phyloP scores from a whole-genome alignment of 2,888 invertebrate species.

The Dynastes hyllus region DNA sequence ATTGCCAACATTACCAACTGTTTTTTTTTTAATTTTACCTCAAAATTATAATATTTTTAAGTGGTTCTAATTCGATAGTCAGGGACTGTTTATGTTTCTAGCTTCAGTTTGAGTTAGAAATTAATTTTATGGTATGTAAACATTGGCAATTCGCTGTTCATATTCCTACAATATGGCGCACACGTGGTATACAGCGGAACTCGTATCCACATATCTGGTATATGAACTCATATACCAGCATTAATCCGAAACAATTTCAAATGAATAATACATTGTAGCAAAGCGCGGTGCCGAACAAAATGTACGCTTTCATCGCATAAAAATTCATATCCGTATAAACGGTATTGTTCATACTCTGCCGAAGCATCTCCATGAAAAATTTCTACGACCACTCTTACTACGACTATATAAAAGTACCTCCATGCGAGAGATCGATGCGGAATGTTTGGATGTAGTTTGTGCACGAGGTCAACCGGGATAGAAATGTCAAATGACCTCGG shows the following conservation, averaged over 20 bases:
- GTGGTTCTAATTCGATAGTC: too few relatives aligned
- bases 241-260: conserved; percentile 29
- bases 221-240: not conserved
- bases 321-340: conserved; percentile 42
- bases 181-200: not conserved
- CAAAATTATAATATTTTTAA: too few relatives aligned
- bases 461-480: conserved; percentile 30
- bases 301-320: conserved; percentile 1
- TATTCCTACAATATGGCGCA: not conserved
- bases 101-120: not conserved
- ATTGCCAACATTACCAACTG: too few relatives aligned
- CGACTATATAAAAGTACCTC: conserved; percentile 23
- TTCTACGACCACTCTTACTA: conserved; percentile 8
- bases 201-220: not conserved
- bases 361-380: conserved; percentile 33
- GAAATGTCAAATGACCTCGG: conserved; percentile 29
- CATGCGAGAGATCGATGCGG: conserved; percentile 30
- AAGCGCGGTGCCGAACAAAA: conserved; percentile 3
- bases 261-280: conserved; percentile 32
- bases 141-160: not conserved
- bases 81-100: too few relatives aligned
- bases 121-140: too few relatives aligned
- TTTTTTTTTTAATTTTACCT: too few relatives aligned
- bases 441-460: conserved; percentile 29
- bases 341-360: conserved; percentile 28